Base-by-base conservation (phyloP, 2,113 vertebrate species). In the Gavia stellata region DNA sequence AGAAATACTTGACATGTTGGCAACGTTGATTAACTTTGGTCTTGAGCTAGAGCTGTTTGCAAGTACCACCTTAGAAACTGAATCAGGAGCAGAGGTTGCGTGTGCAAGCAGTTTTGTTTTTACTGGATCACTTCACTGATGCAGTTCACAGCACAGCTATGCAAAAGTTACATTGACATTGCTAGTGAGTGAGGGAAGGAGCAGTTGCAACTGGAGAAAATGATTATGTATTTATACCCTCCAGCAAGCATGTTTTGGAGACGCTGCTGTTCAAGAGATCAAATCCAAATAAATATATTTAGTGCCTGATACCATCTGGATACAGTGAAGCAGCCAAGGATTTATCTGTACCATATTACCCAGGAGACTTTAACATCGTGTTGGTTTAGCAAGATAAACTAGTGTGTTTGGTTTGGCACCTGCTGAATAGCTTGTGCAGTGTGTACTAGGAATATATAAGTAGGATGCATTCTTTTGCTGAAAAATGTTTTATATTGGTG, bases 371-470 rank as follows among this genome's bases (percentile, higher is more conserved):
- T 5, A 86, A 29, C 38, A 40, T 84, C 2, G 0, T 58, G 63
- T 26, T 0, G 6, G 14, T 73, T 94, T 77, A 84, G 47, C 74
- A 95, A 91, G 68, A 67, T 87, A 50, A 92, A 85, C 91, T 52
- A 40, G 13, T 81, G 31, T 91, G 52, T 89, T 94, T 94, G 68
- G n/a, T 70, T 86, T 96, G 80, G 78, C 84, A 85, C 82, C 85
- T 80, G 36, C 67, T 77, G 68, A 85, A 47, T 38, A 61, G 52
- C 71, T 31, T 34, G 45, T 88, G 71, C 34, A 20, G 10, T 12
- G 21, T 72, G 53, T 86, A 61, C 45, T 44, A 40, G 71, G 42
- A 88, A 70, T 88, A 42, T 61, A 42, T 86, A 70, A 93, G 40
- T 19, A 49, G 78, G 12, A 19, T 80, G 20, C 47, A 55, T 89